Evolutionary conservation across 2,888 invertebrate genomes (phyloP).

Genomic region (Galerucella calmariensis): DNA sequence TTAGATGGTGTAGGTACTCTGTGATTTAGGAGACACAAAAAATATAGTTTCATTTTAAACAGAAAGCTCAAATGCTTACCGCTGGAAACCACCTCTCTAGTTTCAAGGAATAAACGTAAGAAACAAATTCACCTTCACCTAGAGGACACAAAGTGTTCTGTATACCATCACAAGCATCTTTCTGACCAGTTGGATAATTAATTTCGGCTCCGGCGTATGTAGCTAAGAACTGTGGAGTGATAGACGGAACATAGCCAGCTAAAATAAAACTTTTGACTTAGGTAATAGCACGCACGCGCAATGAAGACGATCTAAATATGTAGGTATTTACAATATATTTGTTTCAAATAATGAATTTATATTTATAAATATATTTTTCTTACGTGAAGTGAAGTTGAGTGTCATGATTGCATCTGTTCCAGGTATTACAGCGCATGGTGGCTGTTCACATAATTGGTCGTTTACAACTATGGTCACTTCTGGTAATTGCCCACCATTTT

Average conservation of each 20-base stretch:
- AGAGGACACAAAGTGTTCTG: constrained; percentile 44
- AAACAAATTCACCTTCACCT: constrained; percentile 36
- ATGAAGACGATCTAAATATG: no score
- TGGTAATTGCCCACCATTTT: constrained; percentile 9
- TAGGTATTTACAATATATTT: no score
- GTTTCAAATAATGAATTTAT: no score
- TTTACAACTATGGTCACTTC: constrained; percentile 4
- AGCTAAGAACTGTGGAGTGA: constrained; percentile 14
- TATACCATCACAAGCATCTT: constrained; percentile 41
- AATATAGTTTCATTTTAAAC: not conserved
- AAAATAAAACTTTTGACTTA: not conserved
- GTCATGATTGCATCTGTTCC: constrained; percentile 12
- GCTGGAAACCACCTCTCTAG: constrained; percentile 5
- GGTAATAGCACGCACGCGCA: not conserved
- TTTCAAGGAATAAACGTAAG: constrained; percentile 23
- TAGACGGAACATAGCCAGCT: constrained; percentile 1
- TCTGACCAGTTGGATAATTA: not conserved
- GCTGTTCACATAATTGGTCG: not conserved
- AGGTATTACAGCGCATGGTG: constrained; percentile 20
- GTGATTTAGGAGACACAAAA: no score
- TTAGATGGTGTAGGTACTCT: no score
- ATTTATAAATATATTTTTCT: not conserved
- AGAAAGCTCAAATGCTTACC: constrained; percentile 5
- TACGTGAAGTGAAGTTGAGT: constrained; percentile 26
- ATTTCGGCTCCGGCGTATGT: not conserved